Evolutionary conservation across 2,113 vertebrate species (phyloP).

Genomic region (Pedetes capensis): DNA sequence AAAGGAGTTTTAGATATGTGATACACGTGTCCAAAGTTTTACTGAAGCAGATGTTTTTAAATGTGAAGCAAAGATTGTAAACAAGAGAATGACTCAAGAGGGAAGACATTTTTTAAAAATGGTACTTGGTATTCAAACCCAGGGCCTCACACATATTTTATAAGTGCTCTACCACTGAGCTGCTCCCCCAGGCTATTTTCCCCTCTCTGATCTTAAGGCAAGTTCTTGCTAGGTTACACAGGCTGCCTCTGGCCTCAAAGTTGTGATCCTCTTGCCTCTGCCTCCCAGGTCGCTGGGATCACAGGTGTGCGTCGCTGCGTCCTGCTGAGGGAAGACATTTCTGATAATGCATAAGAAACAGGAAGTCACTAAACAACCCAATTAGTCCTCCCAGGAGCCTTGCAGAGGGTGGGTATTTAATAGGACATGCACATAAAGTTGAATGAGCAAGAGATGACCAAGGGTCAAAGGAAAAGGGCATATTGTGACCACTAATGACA

Average conservation of each 20-base stretch:
- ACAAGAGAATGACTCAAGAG: constrained; percentile 43
- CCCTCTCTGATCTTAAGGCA: no score
- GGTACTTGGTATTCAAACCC: no score
- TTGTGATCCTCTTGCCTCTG: no score
- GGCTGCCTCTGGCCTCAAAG: no score
- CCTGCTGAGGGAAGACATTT: no score
- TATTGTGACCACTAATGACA: neutral
- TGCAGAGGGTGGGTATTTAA: neutral
- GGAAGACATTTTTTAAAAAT: no score
- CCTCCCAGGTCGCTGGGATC: no score
- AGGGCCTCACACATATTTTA: no score
- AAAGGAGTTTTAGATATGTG: neutral
- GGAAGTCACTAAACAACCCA: neutral
- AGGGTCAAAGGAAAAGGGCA: neutral
- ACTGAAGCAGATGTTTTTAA: neutral
- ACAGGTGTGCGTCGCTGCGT: no score
- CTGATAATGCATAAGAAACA: neutral
- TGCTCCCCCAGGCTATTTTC: no score
- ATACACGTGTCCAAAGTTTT: neutral
- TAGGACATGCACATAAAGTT: constrained; percentile 25
- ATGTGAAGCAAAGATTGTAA: constrained; percentile 11
- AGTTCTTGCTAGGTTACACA: no score
- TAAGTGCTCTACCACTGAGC: no score
- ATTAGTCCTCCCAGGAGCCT: neutral
- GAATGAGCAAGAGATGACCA: neutral